Evolutionary conservation across 37 sponge, comb jelly and placozoan species (phyloP).

Genomic region (Eunapius fragilis): DNA sequence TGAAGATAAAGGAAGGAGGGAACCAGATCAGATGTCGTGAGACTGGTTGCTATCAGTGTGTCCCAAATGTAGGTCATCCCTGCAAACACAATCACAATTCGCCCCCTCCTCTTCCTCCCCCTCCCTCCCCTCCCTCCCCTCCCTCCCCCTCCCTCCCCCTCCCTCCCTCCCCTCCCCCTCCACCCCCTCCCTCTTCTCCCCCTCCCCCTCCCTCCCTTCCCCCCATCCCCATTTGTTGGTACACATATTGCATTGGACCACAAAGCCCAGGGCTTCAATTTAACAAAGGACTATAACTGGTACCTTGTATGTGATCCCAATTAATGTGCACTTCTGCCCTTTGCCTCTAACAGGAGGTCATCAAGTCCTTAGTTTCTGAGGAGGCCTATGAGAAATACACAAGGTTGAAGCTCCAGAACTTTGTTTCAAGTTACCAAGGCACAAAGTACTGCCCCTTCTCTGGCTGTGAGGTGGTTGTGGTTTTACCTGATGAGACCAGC

Average conservation of each 20-base stretch:
- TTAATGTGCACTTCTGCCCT: not conserved
- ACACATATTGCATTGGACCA: no score
- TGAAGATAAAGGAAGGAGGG: constrained; percentile 67
- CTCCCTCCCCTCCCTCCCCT: no score
- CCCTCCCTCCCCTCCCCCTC: no score
- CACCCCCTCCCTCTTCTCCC: no score
- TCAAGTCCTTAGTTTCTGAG: constrained; percentile 64
- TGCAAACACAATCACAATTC: not conserved
- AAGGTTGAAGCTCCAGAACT: constrained; percentile 71
- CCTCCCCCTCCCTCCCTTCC: no score
- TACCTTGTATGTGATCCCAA: no score
- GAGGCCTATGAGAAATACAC: constrained; percentile 62
- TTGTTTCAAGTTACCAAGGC: constrained; percentile 75
- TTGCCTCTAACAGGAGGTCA: constrained; percentile 49
- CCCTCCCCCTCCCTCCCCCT: no score
- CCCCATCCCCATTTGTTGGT: no score
- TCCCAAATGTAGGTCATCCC: constrained; percentile 70
- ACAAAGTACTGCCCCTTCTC: constrained; percentile 88
- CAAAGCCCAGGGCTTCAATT: no score
- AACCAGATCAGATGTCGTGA: constrained; percentile 84
- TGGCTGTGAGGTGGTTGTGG: constrained; percentile 30
- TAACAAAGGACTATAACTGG: no score
- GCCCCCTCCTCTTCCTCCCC: no score
- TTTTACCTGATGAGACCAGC: not conserved
- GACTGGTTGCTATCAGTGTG: constrained; percentile 64